These are phyloP conservation scores for Callinectes sapidus DNA, from an alignment of 2,888 invertebrate species.

Conservation along the genomic window DNA sequence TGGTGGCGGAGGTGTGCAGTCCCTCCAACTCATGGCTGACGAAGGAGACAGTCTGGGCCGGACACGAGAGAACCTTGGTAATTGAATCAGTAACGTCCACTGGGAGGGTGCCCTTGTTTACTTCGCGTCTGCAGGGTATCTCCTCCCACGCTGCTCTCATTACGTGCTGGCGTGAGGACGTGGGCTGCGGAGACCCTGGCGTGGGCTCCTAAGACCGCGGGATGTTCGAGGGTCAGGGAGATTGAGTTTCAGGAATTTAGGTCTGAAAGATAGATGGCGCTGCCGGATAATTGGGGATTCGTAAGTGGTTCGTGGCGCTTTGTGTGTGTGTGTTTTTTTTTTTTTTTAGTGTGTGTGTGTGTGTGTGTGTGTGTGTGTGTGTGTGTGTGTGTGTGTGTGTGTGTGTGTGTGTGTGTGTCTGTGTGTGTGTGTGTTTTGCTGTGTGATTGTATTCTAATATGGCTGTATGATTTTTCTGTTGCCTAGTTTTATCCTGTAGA, in stretches of 20 bases:
- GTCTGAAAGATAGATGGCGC: neutral
- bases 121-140: conserved; percentile 43
- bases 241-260: conserved; percentile 26
- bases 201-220: neutral
- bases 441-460: neutral
- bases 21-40: conserved; percentile 24
- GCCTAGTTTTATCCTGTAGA: neutral
- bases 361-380: neutral
- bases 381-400: conserved; percentile 30
- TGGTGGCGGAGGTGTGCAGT: no score
- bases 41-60: conserved; percentile 37
- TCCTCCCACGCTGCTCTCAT: conserved; percentile 37
- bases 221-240: conserved; percentile 22
- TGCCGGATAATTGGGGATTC: neutral
- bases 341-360: conserved; percentile 22
- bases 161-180: conserved; percentile 28
- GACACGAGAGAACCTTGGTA: conserved; percentile 49
- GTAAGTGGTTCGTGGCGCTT: neutral
- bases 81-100: conserved; percentile 56
- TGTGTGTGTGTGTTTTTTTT: no score
- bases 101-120: conserved; percentile 49
- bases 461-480: neutral
- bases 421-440: neutral
- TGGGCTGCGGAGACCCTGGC: neutral
- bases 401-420: conserved; percentile 32